These are phyloP conservation scores for Oasisia sp. DNA, from an alignment of 2,888 invertebrate species.

Conservation along the genomic window DNA sequence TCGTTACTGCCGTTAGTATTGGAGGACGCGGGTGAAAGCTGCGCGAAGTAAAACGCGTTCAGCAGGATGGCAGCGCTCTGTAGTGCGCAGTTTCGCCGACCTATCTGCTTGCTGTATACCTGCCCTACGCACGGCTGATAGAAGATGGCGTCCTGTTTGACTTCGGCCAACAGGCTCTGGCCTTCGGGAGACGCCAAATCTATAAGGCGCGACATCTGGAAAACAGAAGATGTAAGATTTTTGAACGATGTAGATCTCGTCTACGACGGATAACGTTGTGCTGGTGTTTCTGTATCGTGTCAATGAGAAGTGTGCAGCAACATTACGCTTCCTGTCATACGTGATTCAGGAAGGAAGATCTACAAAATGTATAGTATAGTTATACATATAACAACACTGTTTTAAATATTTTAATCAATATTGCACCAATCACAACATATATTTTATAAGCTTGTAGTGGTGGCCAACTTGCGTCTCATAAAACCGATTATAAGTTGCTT, in stretches of 20 bases:
- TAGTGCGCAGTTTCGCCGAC: conserved; percentile 31
- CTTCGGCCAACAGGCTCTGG: conserved; percentile 24
- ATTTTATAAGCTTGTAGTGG: no score
- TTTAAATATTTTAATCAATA: no score
- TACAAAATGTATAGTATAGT: no score
- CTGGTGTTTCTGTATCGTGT: no score
- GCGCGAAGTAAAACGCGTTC: conserved; percentile 25
- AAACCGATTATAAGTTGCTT: no score
- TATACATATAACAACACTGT: no score
- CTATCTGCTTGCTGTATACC: conserved; percentile 35
- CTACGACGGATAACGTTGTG: neutral
- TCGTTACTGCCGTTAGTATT: neutral
- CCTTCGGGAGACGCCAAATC: conserved; percentile 21
- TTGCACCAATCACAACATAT: no score
- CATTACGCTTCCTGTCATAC: no score
- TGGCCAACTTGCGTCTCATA: no score
- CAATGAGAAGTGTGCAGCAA: no score
- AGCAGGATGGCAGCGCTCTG: conserved; percentile 32
- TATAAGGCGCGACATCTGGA: conserved; percentile 14
- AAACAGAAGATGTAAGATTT: neutral
- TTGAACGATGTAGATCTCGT: neutral
- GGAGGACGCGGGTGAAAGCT: neutral
- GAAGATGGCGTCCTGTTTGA: neutral
- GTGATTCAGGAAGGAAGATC: no score
- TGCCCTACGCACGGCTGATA: conserved; percentile 29